phyloP scores from a whole-genome alignment of 2,888 invertebrate species.

The Luperina testacea region DNA sequence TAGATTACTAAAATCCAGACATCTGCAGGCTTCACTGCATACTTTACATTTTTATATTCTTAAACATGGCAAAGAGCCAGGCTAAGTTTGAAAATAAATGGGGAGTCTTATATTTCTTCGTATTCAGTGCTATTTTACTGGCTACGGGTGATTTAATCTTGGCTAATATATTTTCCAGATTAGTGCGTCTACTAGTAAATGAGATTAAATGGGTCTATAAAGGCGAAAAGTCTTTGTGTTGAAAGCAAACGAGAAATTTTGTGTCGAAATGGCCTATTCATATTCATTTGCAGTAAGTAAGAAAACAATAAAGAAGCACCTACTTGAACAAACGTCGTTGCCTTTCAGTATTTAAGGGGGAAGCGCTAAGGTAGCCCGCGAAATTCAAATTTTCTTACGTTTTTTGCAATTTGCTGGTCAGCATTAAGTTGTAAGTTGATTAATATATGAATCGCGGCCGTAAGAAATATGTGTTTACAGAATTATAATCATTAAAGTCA shows the following conservation, averaged over 20 bases:
- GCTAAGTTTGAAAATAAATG: slow-evolving; percentile 41
- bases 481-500: too few species aligned
- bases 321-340: background rate
- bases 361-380: too few species aligned
- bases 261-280: background rate
- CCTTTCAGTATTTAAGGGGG: background rate
- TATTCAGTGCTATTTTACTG: slow-evolving; percentile 22
- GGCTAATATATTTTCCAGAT: slow-evolving; percentile 25
- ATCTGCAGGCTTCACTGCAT: slow-evolving; percentile 18
- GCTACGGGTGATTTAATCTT: slow-evolving; percentile 19
- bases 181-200: slow-evolving; percentile 22
- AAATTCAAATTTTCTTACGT: too few species aligned
- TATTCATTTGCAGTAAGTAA: background rate
- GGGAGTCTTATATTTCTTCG: slow-evolving; percentile 26
- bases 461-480: too few species aligned
- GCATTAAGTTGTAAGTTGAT: too few species aligned
- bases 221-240: background rate
- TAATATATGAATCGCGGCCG: too few species aligned
- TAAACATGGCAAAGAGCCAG: slow-evolving; percentile 40
- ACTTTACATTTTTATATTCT: slow-evolving; percentile 31
- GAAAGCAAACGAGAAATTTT: background rate
- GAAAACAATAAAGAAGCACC: background rate
- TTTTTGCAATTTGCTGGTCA: too few species aligned
- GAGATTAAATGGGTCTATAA: slow-evolving; percentile 10
- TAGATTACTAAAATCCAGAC: slow-evolving; percentile 23